phyloP scores from a whole-genome alignment of 2,113 vertebrate genomes.

The Genyomyrus donnyi region DNA sequence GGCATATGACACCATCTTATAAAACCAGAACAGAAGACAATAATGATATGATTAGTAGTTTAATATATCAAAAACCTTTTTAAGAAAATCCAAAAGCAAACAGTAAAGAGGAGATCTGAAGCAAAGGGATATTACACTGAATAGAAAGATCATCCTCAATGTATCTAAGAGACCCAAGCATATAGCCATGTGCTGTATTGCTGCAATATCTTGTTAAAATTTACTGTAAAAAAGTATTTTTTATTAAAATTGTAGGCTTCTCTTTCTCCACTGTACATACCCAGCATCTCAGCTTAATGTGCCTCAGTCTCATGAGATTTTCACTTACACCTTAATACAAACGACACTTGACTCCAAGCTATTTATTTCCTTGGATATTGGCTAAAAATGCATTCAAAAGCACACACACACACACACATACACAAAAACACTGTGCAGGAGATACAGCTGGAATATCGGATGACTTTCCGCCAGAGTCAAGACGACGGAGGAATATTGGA shows the following conservation, averaged over 20 bases:
- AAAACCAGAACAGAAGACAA: background rate
- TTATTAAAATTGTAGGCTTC: background rate
- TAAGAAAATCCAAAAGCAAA: background rate
- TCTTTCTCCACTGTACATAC: background rate
- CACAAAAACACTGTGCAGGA: background rate
- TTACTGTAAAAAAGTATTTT: background rate
- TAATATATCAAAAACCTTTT: background rate
- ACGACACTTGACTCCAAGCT: background rate
- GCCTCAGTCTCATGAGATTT: background rate
- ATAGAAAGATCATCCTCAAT: background rate
- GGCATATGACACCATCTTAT: background rate
- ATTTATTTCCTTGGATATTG: slow-evolving; percentile 48
- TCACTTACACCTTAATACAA: background rate
- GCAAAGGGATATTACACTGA: background rate
- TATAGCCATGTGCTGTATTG: background rate
- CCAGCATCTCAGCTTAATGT: background rate
- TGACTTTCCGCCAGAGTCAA: slow-evolving; percentile 39
- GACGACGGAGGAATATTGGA: slow-evolving; percentile 42
- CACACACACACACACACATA: slow-evolving; percentile 18
- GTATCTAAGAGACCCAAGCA: background rate
- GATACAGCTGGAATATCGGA: background rate
- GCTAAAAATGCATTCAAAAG: slow-evolving; percentile 59
- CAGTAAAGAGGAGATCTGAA: background rate
- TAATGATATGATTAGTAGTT: background rate
- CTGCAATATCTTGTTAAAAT: background rate